Percentiles rank a stretch among this genome's conserved stretches.
These are phyloP conservation scores for Drosophila guanche DNA, from an alignment of 1,140 invertebrate species.

Conservation along the genomic window DNA sequence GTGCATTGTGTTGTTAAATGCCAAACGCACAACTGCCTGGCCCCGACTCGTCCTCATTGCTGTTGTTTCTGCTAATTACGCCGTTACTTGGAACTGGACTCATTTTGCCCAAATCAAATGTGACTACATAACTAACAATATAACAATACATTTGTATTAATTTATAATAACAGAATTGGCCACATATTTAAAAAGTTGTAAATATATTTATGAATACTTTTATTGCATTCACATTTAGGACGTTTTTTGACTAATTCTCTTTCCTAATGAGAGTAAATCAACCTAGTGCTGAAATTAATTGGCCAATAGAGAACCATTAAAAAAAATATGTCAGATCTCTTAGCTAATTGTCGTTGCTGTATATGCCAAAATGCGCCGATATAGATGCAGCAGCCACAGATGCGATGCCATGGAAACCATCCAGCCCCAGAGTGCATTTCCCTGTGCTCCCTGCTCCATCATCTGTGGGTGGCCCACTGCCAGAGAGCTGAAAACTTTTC, in stretches of 20 bases:
- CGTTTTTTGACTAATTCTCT: too few relatives aligned
- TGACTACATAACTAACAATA: too few relatives aligned
- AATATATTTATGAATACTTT: too few relatives aligned
- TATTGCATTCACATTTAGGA: too few relatives aligned
- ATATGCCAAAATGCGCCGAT: neutral
- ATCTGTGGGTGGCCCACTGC: slow-evolving; percentile 7
- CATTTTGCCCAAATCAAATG: too few relatives aligned
- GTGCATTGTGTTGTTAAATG: slow-evolving; percentile 68
- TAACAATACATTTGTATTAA: too few relatives aligned
- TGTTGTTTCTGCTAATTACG: slow-evolving; percentile 63
- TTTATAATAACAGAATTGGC: too few relatives aligned
- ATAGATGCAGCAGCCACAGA: neutral
- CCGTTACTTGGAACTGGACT: slow-evolving; percentile 36
- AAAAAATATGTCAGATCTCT: slow-evolving; percentile 44
- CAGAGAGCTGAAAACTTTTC: slow-evolving; percentile 50
- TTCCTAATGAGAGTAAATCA: too few relatives aligned
- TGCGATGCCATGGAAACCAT: too few relatives aligned
- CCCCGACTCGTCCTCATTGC: neutral
- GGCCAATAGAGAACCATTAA: slow-evolving; percentile 5
- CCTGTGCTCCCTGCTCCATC: slow-evolving; percentile 1
- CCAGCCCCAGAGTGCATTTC: too few relatives aligned
- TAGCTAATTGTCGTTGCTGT: slow-evolving; percentile 29
- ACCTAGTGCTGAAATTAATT: too few relatives aligned
- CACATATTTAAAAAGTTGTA: too few relatives aligned
- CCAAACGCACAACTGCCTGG: slow-evolving; percentile 55